Conservation (phyloP, 2,797 vertebrate species). For the Pachyuromys duprasi region DNA sequence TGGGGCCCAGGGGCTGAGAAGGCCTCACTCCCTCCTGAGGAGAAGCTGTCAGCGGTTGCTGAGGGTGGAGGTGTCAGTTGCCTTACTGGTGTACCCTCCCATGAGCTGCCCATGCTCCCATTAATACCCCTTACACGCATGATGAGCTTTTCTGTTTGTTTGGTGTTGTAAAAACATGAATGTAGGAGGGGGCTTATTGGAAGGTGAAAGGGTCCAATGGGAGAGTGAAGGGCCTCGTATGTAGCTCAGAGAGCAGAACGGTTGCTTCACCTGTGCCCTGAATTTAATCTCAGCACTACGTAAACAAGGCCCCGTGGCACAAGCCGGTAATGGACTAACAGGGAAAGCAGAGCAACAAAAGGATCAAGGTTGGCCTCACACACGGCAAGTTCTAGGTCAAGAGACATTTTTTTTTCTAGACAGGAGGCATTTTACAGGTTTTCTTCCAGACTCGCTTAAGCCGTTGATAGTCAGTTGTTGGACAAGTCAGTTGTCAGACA, state of each 20-base stretch:
- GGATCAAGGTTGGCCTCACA: neutral
- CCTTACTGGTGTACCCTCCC: neutral
- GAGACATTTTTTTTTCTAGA: neutral
- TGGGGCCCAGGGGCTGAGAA: neutral
- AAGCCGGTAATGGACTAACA: neutral
- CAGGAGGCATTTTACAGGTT: neutral
- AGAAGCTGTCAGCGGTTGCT: neutral
- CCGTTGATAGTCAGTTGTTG: neutral
- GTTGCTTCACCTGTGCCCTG: neutral
- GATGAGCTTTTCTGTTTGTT: neutral
- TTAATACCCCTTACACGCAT: neutral
- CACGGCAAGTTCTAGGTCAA: neutral
- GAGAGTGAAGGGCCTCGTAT: neutral
- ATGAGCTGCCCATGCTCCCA: neutral
- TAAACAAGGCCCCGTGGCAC: neutral
- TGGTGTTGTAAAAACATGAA: neutral
- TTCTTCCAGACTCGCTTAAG: slow-evolving; percentile 2
- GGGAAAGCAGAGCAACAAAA: neutral
- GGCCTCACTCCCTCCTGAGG: neutral
- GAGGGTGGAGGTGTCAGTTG: too few species aligned
- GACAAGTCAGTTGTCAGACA: neutral
- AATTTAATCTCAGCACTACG: neutral
- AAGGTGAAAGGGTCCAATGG: neutral
- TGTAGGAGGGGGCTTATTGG: neutral
- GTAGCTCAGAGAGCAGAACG: neutral